A percentile compares a stretch with the other conserved stretches of the same genome.
These are phyloP conservation scores for Hoplias malabaricus DNA, from an alignment of 2,113 vertebrate genomes.

Conservation along the genomic window DNA sequence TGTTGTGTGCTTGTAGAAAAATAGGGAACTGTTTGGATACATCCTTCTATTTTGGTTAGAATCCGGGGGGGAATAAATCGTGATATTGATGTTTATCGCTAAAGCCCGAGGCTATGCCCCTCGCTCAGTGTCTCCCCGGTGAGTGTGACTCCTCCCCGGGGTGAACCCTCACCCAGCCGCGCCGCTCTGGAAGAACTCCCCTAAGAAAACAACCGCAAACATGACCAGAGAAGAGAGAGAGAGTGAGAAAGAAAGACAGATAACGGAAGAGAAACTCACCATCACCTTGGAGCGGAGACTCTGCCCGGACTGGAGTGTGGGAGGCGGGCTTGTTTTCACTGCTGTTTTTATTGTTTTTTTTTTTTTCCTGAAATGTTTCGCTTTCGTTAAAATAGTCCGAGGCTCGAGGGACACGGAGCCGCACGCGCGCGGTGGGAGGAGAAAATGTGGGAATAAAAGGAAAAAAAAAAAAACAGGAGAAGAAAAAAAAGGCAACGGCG, in stretches of 20 bases:
- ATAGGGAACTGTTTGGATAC: too few species aligned
- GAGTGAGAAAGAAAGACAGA: too few species aligned
- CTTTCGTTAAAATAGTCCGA: slow-evolving; percentile 51
- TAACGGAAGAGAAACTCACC: slow-evolving; percentile 66
- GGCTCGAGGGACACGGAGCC: slow-evolving; percentile 49
- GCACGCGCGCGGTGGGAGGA: slow-evolving; percentile 44
- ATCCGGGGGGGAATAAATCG: too few species aligned
- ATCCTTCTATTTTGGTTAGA: too few species aligned
- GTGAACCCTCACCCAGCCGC: neutral
- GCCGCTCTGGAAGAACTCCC: neutral
- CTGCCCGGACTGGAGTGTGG: slow-evolving; percentile 46
- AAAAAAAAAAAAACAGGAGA: slow-evolving; percentile 34
- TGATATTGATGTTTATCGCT: neutral
- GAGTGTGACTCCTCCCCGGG: neutral
- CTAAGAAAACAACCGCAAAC: neutral
- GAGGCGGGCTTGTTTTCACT: slow-evolving; percentile 21
- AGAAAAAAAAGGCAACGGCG: slow-evolving; percentile 41
- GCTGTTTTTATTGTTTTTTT: neutral
- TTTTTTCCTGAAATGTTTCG: neutral
- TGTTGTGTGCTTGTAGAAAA: too few species aligned
- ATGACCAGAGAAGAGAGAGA: too few species aligned
- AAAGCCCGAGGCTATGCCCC: neutral
- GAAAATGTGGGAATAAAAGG: slow-evolving; percentile 54
- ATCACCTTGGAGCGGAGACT: slow-evolving; percentile 72
- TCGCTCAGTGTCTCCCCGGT: neutral